These are phyloP conservation scores for Scaptomyza hsui DNA, from an alignment of 1,140 invertebrate species.

Conservation along the genomic window DNA sequence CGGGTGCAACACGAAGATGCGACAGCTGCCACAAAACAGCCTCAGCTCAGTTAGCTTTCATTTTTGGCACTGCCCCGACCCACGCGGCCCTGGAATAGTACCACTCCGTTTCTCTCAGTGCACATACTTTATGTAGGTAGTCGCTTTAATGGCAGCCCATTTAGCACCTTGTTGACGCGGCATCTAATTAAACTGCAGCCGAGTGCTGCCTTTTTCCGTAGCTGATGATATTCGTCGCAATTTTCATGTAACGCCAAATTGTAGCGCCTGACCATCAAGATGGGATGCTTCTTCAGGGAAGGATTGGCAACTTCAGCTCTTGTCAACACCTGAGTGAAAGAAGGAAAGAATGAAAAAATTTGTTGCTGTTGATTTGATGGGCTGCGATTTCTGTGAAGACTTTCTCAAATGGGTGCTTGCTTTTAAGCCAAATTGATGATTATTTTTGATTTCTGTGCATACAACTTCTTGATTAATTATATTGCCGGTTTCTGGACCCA, in stretches of 20 bases:
- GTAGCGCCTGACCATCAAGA: conserved; percentile 61
- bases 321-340: conserved; percentile 23
- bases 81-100: conserved; percentile 38
- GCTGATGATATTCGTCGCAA: conserved; percentile 62
- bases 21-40: conserved; percentile 35
- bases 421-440: conserved; percentile 67
- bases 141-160: conserved; percentile 66
- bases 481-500: conserved; percentile 40
- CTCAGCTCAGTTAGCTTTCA: conserved; percentile 43
- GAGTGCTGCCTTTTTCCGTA: not conserved
- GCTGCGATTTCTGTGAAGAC: conserved; percentile 50
- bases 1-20: conserved; percentile 31
- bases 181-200: conserved; percentile 75
- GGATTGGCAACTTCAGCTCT: conserved; percentile 1
- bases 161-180: conserved; percentile 82
- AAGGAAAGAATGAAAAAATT: not conserved
- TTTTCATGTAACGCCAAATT: conserved; percentile 80
- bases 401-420: conserved; percentile 59
- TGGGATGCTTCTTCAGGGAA: conserved; percentile 5
- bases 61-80: conserved; percentile 50
- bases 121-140: conserved; percentile 15
- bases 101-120: not conserved
- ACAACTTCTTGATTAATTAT: conserved; percentile 78
- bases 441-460: conserved; percentile 74
- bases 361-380: conserved; percentile 40